These are phyloP conservation scores for Lingula anatina DNA, from an alignment of 2,888 invertebrate genomes.

Conservation along the genomic window DNA sequence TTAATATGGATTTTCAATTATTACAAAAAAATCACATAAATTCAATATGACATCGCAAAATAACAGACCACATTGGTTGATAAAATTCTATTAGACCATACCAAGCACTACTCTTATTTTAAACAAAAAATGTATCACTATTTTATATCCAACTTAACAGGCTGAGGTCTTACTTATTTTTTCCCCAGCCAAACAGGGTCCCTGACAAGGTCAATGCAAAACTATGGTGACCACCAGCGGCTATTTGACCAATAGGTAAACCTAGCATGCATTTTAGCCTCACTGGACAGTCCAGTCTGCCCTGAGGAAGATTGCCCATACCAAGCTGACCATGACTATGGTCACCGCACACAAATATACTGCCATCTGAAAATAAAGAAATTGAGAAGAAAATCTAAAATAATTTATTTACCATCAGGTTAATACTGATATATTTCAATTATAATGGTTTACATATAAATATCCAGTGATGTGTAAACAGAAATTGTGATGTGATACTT, in stretches of 20 bases:
- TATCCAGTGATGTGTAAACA: too few species aligned
- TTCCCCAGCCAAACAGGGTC: slow-evolving; percentile 52
- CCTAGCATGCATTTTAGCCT: slow-evolving; percentile 33
- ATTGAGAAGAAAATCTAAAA: slow-evolving; percentile 6
- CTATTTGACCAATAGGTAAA: slow-evolving; percentile 42
- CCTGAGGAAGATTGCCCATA: slow-evolving; percentile 20
- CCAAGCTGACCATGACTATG: slow-evolving; percentile 47
- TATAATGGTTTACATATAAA: too few species aligned
- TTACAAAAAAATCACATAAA: too few species aligned
- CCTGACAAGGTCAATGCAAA: slow-evolving; percentile 49
- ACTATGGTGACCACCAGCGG: slow-evolving; percentile 44
- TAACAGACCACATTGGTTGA: too few species aligned
- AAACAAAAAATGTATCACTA: too few species aligned
- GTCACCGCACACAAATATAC: slow-evolving; percentile 52
- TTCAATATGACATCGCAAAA: too few species aligned
- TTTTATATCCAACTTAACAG: too few species aligned
- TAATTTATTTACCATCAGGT: too few species aligned
- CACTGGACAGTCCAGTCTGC: slow-evolving; percentile 19
- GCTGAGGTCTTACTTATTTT: slow-evolving; percentile 46
- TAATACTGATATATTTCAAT: too few species aligned
- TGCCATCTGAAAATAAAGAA: slow-evolving; percentile 30
- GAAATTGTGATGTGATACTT: too few species aligned
- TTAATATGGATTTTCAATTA: not conserved
- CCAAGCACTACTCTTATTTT: not conserved
- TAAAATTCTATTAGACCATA: too few species aligned